Evolutionary conservation across 2,113 vertebrate genomes (phyloP), one percentile per base, ranked within the genome.

Genomic region (Cricetomys ansorgei): DNA sequence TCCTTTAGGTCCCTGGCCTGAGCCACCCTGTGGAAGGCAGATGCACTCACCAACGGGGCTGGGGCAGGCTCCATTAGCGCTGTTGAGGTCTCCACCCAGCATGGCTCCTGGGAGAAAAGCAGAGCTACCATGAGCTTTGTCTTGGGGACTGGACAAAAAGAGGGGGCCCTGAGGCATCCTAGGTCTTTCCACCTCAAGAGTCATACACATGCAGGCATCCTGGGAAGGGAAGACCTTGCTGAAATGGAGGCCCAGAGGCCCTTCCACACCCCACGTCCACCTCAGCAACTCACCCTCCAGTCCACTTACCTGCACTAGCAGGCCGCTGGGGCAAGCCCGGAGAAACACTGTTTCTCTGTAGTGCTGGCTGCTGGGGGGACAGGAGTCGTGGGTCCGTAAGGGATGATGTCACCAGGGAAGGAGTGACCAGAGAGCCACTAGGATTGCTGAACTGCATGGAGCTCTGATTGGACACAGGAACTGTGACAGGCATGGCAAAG

Each of bases 401-500:
- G 15, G 99, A 99, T 80, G 99, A 99, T 34, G 99, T 99, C 98
- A 99, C 99, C 94, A 99, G 98, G 94, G 99, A 99, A 88, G 99
- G 99, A 95, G 99, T 99, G 97, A 99, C 99, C 98, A 99, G 98
- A 5, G 99, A 98, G 95, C 99, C 98, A 72, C 99, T 98, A 0
- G 99, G 99, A 98, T 99, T 99, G 98, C 99, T 99, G 99, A 99
- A 99, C 97, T 99, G 99, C 97, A 99, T 99, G 45, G 99, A 98
- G 95, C 98, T 99, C 95, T 99, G 99, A 98, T 99, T 99, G 99
- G 98, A 99, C 97, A 99, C 99, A 1, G 99, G 99, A 97, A 99
- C 99, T 73, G 99, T 99, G 98, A 99, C 99, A 0, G 99, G 99
- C 99, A 99, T 99, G 98, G 99, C 99, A 72, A 99, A 99, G 98